Conservation (phyloP, 2,797 vertebrate genomes). For the Champsocephalus esox region DNA sequence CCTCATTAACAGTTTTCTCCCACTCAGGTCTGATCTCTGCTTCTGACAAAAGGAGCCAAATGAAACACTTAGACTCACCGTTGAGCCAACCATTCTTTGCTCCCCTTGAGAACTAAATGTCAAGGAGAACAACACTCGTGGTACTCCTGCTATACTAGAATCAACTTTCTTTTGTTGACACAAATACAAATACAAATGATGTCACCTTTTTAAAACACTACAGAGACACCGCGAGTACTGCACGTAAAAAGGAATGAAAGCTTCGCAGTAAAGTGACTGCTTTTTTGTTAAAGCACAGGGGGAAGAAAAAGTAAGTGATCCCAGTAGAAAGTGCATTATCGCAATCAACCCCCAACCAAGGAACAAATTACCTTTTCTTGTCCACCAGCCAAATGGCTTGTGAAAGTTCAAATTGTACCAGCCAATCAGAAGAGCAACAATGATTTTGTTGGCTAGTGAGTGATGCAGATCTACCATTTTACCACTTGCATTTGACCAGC, state of each 20-base stretch:
- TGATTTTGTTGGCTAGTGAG: no score
- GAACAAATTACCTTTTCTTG: no score
- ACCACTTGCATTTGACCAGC: no score
- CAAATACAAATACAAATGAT: constrained; percentile 17
- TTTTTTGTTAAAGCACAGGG: constrained; percentile 9
- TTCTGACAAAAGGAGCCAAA: constrained; percentile 66
- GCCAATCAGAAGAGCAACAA: no score
- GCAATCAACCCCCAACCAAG: background rate
- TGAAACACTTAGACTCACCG: constrained; percentile 42
- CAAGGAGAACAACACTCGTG: constrained; percentile 33
- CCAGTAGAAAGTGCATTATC: constrained; percentile 42
- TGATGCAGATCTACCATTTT: no score
- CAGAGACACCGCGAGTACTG: background rate
- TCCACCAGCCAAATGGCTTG: no score
- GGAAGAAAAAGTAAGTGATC: constrained; percentile 64
- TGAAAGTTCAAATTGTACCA: no score
- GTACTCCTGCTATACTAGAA: background rate
- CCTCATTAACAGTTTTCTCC: constrained; percentile 62
- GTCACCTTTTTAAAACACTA: background rate
- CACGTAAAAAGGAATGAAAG: constrained; percentile 3
- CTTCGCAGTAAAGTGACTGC: constrained; percentile 18
- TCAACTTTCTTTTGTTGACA: constrained; percentile 10
- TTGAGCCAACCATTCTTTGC: constrained; percentile 13
- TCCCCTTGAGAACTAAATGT: constrained; percentile 30
- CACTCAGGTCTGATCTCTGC: constrained; percentile 55